A percentile compares a stretch with the other conserved stretches of the same genome.
Evolutionary conservation across 2,888 invertebrate genomes (phyloP).

Genomic region (Xanthia togata): DNA sequence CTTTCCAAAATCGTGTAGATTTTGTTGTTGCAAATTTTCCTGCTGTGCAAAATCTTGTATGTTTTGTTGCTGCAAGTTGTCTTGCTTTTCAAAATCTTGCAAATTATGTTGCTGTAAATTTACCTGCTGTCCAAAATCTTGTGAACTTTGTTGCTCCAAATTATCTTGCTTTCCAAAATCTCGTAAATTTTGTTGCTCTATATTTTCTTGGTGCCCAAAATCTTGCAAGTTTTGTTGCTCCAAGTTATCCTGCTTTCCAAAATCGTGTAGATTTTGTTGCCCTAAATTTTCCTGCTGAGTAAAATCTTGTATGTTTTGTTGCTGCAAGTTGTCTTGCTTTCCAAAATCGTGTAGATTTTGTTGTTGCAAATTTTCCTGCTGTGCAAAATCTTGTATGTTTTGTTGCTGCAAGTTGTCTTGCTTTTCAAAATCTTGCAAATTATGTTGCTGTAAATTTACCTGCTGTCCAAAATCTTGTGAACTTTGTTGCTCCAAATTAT

Average conservation of each 20-base stretch:
- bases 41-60: constrained; percentile 15
- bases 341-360: constrained; percentile 19
- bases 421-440: constrained; percentile 26
- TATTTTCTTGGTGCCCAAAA: no score
- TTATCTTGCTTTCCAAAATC: constrained; percentile 24
- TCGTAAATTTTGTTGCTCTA: no score
- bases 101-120: constrained; percentile 27
- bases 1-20: constrained; percentile 17
- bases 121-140: constrained; percentile 11
- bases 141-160: constrained; percentile 46
- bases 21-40: constrained; percentile 28
- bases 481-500: constrained; percentile 1
- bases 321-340: background rate
- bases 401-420: constrained; percentile 32
- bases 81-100: constrained; percentile 13
- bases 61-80: constrained; percentile 28
- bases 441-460: constrained; percentile 1
- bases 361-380: constrained; percentile 14
- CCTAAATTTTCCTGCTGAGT: background rate
- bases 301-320: constrained; percentile 36
- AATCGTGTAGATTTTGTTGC: constrained; percentile 31
- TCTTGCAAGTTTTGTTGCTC: constrained; percentile 32
- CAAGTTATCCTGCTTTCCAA: constrained; percentile 2
- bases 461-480: constrained; percentile 3
- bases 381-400: constrained; percentile 6